A percentile compares a stretch with the other conserved stretches of the same genome.
Conservation (phyloP, 2,113 vertebrate genomes). For the Struthidea cinerea region DNA sequence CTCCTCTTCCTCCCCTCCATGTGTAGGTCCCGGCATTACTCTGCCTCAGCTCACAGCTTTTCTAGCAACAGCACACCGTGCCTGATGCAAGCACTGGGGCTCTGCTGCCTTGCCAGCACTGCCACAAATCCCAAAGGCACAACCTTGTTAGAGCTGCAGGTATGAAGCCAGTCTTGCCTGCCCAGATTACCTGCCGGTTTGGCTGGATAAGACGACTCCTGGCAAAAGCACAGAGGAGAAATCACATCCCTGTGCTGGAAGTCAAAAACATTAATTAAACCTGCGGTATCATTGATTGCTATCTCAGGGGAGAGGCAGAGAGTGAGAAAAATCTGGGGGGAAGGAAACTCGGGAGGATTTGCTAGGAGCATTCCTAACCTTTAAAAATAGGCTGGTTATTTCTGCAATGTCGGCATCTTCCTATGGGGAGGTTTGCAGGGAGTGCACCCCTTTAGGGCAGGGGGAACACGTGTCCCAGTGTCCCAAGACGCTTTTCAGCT, state of each 20-base stretch:
- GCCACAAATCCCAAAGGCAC: neutral
- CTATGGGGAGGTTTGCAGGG: neutral
- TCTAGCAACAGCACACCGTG: fast-evolving
- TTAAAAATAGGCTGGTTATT: neutral
- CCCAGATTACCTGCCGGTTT: neutral
- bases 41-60: neutral
- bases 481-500: neutral
- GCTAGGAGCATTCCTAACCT: neutral
- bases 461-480: fast-evolving
- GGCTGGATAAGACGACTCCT: neutral
- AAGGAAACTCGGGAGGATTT: neutral
- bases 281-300: constrained; percentile 23
- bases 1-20: neutral
- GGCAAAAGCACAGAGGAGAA: constrained; percentile 37
- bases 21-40: neutral
- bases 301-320: constrained; percentile 38
- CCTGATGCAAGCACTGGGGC: neutral
- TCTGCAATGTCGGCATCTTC: neutral
- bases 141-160: neutral
- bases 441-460: neutral
- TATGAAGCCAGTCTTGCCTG: neutral
- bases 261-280: constrained; percentile 58
- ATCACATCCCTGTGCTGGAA: constrained; percentile 17
- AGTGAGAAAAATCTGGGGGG: constrained; percentile 18
- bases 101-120: neutral